Conservation (phyloP, 2,797 vertebrate genomes). For the Microctenopoma stevenorrisi region DNA sequence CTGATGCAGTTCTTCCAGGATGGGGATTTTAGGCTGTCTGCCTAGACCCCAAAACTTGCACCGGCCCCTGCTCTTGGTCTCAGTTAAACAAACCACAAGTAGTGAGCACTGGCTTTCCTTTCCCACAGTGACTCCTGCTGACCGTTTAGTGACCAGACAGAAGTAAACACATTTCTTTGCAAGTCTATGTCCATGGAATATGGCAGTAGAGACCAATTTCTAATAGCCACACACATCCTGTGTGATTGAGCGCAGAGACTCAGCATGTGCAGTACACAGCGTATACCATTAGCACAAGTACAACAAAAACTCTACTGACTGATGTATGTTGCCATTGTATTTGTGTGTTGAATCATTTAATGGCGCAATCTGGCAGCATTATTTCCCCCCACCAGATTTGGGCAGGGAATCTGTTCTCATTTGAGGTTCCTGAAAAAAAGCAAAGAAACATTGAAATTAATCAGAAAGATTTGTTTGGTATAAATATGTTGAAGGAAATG, state of each 20-base stretch:
- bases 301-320: constrained; percentile 11
- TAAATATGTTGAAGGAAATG: constrained; percentile 28
- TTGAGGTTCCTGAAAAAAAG: constrained; percentile 34
- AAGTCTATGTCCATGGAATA: constrained; percentile 25
- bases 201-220: constrained; percentile 17
- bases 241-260: constrained; percentile 36
- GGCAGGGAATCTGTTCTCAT: constrained; percentile 45
- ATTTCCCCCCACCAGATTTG: constrained; percentile 12
- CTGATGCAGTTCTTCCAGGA: background rate
- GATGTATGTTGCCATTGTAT: constrained; percentile 9
- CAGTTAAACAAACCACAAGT: constrained; percentile 31
- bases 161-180: constrained; percentile 34
- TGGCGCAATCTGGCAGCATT: constrained; percentile 21
- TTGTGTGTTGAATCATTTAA: constrained; percentile 23
- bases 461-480: constrained; percentile 21
- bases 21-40: background rate
- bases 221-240: constrained; percentile 43
- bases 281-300: background rate
- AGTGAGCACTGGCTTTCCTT: constrained; percentile 28
- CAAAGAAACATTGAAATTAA: constrained; percentile 30
- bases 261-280: background rate
- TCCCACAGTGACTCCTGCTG: constrained; percentile 37
- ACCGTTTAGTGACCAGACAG: constrained; percentile 56
- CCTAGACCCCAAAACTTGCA: background rate
- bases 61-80: background rate